Evolutionary conservation across 2,888 invertebrate species (phyloP), one percentile per base, ranked within the genome.

Genomic region (Aspidiotus destructor): DNA sequence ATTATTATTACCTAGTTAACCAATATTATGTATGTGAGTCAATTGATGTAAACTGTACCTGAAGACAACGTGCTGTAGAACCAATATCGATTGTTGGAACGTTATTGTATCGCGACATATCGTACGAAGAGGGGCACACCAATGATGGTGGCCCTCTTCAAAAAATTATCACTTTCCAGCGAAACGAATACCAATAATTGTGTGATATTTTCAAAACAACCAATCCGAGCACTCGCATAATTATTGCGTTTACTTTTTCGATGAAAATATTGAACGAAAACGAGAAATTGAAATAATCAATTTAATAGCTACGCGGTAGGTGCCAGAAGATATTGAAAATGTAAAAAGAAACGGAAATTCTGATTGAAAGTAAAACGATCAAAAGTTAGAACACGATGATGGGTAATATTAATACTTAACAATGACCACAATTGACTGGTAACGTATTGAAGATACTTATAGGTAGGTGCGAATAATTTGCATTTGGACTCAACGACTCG

Each of bases 91-190:
- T 60, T 44, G 67, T 13, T 28, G 67, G 67, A 60, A 67, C 60
- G 60, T 57, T 67, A 44, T 41, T 41, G 62, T 64, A 68, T 53
- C 68, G 68, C 41, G 69, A 64, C 60, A 62, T 68, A 42, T 69
- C 62, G 62, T 62, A 53, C 42, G 61, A 57, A 62, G 69, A 69
- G 69, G 69, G 62, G 62, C 69, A 62, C 69, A 69, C 69, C 69
- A 62, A 55, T 54, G 28, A 57, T 54, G 69, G 69, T 69, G 69
- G 69, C 69, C 69, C 69, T 62, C 62, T 62, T 69, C 62, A 69
- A 44, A 42, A 67, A 67, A 67, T 10, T 17, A 48, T 48, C 44
- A 60, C 48, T 67, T 67, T 44, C 67, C 67, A 58, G 67, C 44
- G 58, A 60, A 11, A 16, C 48, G 67, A 67, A 60, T 48, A n/a